Percentiles rank a stretch among this genome's conserved stretches.
Evolutionary conservation across 2,888 invertebrate species (phyloP).

Genomic region (Agonopterix subpropinquella): DNA sequence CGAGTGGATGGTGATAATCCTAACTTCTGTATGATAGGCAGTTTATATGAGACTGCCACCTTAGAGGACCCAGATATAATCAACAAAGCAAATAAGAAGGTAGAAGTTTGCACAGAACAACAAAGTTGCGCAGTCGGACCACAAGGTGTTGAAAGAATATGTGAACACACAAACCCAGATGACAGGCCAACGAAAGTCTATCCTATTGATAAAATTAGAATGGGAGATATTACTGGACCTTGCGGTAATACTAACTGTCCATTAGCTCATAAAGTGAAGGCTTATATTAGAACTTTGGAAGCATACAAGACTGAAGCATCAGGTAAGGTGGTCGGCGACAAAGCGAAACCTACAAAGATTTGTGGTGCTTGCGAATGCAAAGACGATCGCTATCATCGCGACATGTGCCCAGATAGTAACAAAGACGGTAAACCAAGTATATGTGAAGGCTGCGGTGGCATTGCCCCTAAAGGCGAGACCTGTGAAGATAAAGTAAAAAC

Average conservation of each 20-base stretch:
- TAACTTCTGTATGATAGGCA: conserved; percentile 63
- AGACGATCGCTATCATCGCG: conserved; percentile 38
- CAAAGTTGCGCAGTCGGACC: conserved; percentile 43
- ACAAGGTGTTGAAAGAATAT: conserved; percentile 22
- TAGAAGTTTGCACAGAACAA: conserved; percentile 59
- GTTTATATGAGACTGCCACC: conserved; percentile 59
- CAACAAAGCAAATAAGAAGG: conserved; percentile 36
- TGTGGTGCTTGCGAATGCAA: conserved; percentile 60
- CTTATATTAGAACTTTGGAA: conserved; percentile 54
- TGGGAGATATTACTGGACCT: conserved; percentile 66
- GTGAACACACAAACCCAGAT: conserved; percentile 23
- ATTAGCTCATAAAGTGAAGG: conserved; percentile 59
- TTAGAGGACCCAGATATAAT: conserved; percentile 56
- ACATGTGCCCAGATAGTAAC: conserved; percentile 11
- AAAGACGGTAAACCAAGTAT: conserved; percentile 9
- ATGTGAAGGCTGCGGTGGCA: conserved; percentile 49
- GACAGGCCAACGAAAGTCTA: conserved; percentile 33
- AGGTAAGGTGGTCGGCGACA: conserved; percentile 24
- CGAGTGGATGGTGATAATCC: conserved; percentile 57
- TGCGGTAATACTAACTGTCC: conserved; percentile 62
- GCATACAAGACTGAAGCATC: conserved; percentile 45
- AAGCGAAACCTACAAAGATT: conserved; percentile 35
- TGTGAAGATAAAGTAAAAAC: conserved; percentile 45
- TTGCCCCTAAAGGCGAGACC: conserved; percentile 35
- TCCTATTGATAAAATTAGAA: conserved; percentile 53